These are phyloP conservation scores for Axis porcinus DNA, from an alignment of 2,113 vertebrate species.

Conservation along the genomic window DNA sequence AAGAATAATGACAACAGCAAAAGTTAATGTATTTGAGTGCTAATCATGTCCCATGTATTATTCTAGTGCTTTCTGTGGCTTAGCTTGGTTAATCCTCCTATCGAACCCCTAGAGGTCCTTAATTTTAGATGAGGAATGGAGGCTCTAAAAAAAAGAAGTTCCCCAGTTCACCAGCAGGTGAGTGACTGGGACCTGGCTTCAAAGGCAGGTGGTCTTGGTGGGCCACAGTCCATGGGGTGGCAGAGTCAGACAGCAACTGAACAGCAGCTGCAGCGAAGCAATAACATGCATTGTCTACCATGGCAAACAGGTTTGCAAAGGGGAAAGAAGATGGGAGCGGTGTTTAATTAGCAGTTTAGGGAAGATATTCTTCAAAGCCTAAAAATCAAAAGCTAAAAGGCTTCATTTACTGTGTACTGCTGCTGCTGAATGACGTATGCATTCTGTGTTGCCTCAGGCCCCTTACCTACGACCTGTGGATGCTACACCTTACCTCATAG, in stretches of 20 bases:
- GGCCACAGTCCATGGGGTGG: neutral
- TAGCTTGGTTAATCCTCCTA: neutral
- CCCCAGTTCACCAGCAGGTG: neutral
- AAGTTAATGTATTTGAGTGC: neutral
- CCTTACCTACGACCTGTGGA: neutral
- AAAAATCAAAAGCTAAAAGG: neutral
- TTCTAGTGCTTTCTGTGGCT: neutral
- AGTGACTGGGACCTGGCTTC: neutral
- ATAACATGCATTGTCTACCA: neutral
- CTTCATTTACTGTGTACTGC: neutral
- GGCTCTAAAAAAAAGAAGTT: neutral
- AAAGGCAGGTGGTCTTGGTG: neutral
- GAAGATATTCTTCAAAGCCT: neutral
- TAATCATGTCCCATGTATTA: neutral
- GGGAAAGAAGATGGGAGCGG: neutral
- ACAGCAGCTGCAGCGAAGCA: neutral
- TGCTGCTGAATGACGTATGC: neutral
- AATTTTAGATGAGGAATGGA: neutral
- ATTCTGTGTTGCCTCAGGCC: neutral
- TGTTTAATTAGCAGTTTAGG: neutral
- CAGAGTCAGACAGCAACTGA: neutral
- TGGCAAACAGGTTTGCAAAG: neutral
- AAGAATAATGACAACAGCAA: neutral
- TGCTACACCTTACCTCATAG: neutral
- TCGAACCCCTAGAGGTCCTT: neutral